Evolutionary conservation across 2,888 invertebrate species (phyloP).

Genomic region (Archips crataeganus): DNA sequence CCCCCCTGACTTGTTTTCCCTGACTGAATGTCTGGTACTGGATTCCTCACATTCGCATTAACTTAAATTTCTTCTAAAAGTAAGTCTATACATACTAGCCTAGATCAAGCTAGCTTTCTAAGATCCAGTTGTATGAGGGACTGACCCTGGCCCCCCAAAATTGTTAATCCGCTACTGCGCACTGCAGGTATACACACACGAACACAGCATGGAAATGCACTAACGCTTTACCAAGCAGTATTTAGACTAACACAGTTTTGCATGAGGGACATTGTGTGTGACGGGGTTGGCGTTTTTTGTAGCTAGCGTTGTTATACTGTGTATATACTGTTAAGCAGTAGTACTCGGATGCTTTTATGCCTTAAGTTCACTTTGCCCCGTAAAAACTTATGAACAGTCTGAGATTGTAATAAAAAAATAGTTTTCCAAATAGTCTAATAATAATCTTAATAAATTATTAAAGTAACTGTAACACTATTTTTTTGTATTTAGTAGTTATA

Average conservation of each 20-base stretch:
- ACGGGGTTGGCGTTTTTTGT: constrained; percentile 4
- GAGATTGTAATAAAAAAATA: background rate
- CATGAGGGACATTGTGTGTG: constrained; percentile 26
- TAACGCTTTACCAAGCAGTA: constrained; percentile 42
- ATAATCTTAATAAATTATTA: too few species aligned
- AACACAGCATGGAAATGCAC: constrained; percentile 41
- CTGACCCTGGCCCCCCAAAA: too few species aligned
- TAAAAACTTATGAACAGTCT: background rate
- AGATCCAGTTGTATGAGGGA: background rate
- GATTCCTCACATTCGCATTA: too few species aligned
- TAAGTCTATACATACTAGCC: too few species aligned
- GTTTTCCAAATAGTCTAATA: too few species aligned
- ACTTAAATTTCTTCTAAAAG: too few species aligned
- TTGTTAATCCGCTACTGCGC: constrained; percentile 9
- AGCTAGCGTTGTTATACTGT: constrained; percentile 1
- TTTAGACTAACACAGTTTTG: constrained; percentile 35
- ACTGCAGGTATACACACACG: constrained; percentile 42
- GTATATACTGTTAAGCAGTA: background rate
- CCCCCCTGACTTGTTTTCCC: too few species aligned
- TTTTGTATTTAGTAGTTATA: too few species aligned
- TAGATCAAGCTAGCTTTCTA: too few species aligned
- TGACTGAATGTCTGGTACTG: too few species aligned
- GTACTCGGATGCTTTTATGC: background rate
- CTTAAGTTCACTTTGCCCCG: background rate
- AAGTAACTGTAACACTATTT: too few species aligned